Base-by-base conservation (phyloP, 2,797 vertebrate genomes). In the Ficedula albicollis region DNA sequence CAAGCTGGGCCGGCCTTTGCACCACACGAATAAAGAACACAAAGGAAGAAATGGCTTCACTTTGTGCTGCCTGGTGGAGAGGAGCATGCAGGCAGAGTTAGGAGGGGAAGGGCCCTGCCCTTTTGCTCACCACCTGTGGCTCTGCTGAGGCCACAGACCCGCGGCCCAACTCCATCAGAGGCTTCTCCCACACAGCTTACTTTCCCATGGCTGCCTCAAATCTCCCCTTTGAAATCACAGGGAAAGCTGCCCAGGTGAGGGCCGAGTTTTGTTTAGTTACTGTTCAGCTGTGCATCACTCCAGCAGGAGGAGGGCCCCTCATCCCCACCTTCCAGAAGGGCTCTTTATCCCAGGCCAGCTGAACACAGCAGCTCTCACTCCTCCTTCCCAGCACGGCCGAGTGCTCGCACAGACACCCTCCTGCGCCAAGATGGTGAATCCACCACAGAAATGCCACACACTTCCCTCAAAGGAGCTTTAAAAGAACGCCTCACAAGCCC, bases 1-100 rank as follows among this genome's bases (percentile, higher is more conserved):
- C 2, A 4, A 30, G 44, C 0, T 0, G 9, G 32, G 30, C n/a
- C 2, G 1, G 52, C 3, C 0, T 6, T 6, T 4, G 27, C 13
- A 8, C 6, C 27, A 39, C 29, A 39, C 0, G 0, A 63, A 34
- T 8, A 60, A 78, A 44, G 1, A 44, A 54, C 1, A 19, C 5
- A 32, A 29, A 85, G 29, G 26, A 43, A 68, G 62, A 49, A 63
- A 27, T 2, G 1, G n/a, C n/a, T 83, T 63, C 10, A 10, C 49
- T 93, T 68, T 22, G 55, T 3, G 2, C 22, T 10, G 11, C 10
- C 23, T 55, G 48, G 59, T 6, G 9, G 48, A 52, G 60, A 48
- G 1, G 38, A 73, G 26, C 62, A 38, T 0, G 9, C 56, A 39
- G 19, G 55, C 60, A 90, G 54, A 44, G 39, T 25, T 6, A 3